Evolutionary conservation across 2,113 vertebrate genomes (phyloP), one percentile per base, ranked within the genome.

Genomic region (Ginglymostoma cirratum): DNA sequence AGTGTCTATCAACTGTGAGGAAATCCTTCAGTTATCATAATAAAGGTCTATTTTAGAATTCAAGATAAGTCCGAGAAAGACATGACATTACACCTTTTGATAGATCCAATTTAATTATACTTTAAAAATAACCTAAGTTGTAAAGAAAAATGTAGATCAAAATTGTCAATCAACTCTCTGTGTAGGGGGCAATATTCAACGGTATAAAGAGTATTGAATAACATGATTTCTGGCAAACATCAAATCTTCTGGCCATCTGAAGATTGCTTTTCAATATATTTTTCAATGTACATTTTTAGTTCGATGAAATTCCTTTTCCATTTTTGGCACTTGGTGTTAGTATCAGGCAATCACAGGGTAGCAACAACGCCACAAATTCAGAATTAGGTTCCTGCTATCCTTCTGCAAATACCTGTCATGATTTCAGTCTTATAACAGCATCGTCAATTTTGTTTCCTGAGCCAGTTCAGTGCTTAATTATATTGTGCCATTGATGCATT

Each of bases 171-270:
- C 38, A 72, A 69, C 17, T 21, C 55, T 61, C 55, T 93, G 34
- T 38, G 55, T 48, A 48, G 24, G 48, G 52, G 21, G 12, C 61
- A 94, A 69, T 69, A 67, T 94, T 45, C 65, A 94, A 69, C 38
- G 52, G 3, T 45, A 72, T 69, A 72, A 72, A 70, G 66, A 48
- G 38, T 66, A 95, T 48, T 95, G 27, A 45, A 72, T 94, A 15
- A 72, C 93, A 24, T 94, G 67, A 19, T 95, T 92, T 67, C 92
- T 42, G 61, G 66, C n/a, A 94, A 94, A 8, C 92, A 94, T 67
- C 93, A 69, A 70, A 70, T 30, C 66, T 70, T 72, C 67, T 95
- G 42, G 45, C 23, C 8, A 8, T 52, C 14, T 72, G 27, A 45
- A 95, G 30, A 48, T 95, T 42, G 38, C 67, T 72, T 95, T 72